phyloP scores from a whole-genome alignment of 1,140 invertebrate species.

The Zaprionus kolodkinae region DNA sequence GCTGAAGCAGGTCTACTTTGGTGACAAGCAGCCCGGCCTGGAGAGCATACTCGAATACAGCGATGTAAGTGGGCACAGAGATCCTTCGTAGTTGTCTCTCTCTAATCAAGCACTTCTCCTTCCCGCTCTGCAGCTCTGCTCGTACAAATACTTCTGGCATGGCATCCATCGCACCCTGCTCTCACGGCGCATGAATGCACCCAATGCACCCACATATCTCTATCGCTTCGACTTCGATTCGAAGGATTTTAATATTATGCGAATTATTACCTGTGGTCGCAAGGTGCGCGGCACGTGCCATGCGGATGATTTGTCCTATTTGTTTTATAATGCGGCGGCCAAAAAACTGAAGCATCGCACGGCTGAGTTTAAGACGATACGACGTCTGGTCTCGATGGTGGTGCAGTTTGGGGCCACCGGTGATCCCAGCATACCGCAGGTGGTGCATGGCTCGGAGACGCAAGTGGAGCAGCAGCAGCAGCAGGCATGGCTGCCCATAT shows the following conservation, averaged over 20 bases:
- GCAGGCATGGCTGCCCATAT: slow-evolving; percentile 65
- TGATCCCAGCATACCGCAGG: slow-evolving; percentile 67
- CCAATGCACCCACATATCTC: slow-evolving; percentile 83
- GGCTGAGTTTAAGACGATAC: slow-evolving; percentile 83
- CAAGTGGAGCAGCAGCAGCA: slow-evolving; percentile 8
- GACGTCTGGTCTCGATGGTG: slow-evolving; percentile 80
- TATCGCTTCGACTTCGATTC: slow-evolving; percentile 85
- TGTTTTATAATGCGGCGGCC: slow-evolving; percentile 86
- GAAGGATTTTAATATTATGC: slow-evolving; percentile 76
- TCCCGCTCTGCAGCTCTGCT: slow-evolving; percentile 68
- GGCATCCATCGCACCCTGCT: slow-evolving; percentile 83
- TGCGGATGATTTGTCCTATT: slow-evolving; percentile 88
- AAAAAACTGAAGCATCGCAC: slow-evolving; percentile 80
- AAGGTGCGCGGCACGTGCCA: slow-evolving; percentile 85
- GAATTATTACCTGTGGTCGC: slow-evolving; percentile 83
- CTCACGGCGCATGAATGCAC: slow-evolving; percentile 70
- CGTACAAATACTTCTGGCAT: slow-evolving; percentile 84
- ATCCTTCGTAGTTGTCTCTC: too few relatives aligned
- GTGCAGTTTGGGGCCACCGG: slow-evolving; percentile 84
- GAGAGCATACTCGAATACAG: slow-evolving; percentile 75
- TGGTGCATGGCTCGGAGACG: slow-evolving; percentile 47
- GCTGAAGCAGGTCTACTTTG: slow-evolving; percentile 62
- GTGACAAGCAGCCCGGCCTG: slow-evolving; percentile 57
- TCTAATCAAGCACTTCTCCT: slow-evolving; percentile 44
- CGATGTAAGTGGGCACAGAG: slow-evolving; percentile 63